These are phyloP conservation scores for Mimumesa dahlbomi DNA, from an alignment of 2,888 invertebrate genomes.

Conservation along the genomic window DNA sequence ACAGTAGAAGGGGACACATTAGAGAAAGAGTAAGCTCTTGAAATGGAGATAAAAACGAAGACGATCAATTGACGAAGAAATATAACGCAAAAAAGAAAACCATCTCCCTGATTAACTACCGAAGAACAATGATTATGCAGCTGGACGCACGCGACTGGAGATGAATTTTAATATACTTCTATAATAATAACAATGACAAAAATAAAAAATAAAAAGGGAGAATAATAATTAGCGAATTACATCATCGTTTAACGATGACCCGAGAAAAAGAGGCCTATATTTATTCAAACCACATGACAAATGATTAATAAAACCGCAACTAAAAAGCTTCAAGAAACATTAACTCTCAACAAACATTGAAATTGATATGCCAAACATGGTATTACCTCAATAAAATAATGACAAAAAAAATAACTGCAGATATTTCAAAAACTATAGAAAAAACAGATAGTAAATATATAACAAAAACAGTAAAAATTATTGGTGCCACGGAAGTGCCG, in stretches of 20 bases:
- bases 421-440: neutral
- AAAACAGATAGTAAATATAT: neutral
- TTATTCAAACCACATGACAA: no score
- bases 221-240: no score
- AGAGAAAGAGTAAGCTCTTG: constrained; percentile 1
- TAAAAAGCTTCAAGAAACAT: no score
- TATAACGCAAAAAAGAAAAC: constrained; percentile 29
- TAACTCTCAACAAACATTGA: no score
- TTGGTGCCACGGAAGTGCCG: neutral
- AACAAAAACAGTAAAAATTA: neutral
- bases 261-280: no score
- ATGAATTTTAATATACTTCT: neutral
- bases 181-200: constrained; percentile 15
- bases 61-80: constrained; percentile 22
- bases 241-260: no score
- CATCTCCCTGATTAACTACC: constrained; percentile 32
- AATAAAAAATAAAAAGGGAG: no score
- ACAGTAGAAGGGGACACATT: constrained; percentile 3
- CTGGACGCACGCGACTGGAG: constrained; percentile 23
- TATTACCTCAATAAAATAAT: no score
- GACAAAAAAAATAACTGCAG: neutral
- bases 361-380: no score
- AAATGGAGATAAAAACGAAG: constrained; percentile 13
- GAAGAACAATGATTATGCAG: constrained; percentile 49
- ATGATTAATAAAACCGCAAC: no score